Conservation (phyloP, 2,888 invertebrate genomes). For the Arrhopalites spinosus region DNA sequence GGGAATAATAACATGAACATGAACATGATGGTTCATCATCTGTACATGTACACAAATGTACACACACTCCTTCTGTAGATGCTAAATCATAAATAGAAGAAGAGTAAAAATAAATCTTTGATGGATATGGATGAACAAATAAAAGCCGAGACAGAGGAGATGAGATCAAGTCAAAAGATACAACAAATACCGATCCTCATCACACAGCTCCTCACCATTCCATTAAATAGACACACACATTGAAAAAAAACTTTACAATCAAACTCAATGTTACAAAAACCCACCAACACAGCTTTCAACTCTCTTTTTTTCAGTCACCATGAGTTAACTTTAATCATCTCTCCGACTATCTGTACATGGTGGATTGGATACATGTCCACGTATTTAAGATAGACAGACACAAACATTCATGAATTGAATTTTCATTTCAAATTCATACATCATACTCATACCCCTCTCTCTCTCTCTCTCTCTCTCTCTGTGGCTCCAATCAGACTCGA, state of each 20-base stretch:
- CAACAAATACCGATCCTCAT: constrained; percentile 27
- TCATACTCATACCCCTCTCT: background rate
- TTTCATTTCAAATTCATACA: background rate
- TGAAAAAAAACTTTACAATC: no score
- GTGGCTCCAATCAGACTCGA: no score
- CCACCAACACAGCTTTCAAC: no score
- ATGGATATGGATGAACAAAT: constrained; percentile 35
- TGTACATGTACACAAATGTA: background rate
- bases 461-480: background rate
- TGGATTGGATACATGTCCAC: no score
- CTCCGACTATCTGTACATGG: no score
- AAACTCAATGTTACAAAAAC: no score
- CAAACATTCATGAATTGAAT: background rate
- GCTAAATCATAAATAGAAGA: background rate
- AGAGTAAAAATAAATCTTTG: constrained; percentile 24
- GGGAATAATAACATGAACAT: background rate
- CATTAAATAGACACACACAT: no score
- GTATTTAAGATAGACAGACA: background rate
- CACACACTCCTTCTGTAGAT: background rate
- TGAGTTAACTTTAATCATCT: no score
- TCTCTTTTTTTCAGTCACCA: no score
- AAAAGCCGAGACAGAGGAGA: constrained; percentile 30
- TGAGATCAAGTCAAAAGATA: constrained; percentile 32
- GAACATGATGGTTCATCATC: no score
- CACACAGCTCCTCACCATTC: background rate